Evolutionary conservation across 1,140 invertebrate genomes (phyloP).

Genomic region (Phortica variegata): DNA sequence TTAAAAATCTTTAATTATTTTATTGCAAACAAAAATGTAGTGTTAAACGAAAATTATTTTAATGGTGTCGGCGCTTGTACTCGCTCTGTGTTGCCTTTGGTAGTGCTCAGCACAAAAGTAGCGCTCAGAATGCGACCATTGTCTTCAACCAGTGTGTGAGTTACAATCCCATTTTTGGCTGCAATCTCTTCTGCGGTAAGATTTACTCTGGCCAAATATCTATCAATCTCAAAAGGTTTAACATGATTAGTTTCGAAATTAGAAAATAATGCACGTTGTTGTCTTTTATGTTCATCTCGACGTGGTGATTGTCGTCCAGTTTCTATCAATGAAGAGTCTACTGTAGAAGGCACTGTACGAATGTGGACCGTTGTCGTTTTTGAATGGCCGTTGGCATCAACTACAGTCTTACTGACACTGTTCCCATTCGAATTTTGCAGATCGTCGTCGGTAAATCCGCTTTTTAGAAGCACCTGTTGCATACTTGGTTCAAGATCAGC

Average conservation of each 20-base stretch:
- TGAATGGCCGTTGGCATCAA: too few species aligned
- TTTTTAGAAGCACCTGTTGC: constrained; percentile 10
- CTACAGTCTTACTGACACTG: too few species aligned
- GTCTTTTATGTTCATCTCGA: not conserved
- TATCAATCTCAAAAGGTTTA: too few species aligned
- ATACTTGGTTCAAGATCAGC: constrained; percentile 13
- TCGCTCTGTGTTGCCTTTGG: constrained; percentile 15
- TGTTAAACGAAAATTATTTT: not conserved
- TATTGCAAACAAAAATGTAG: not conserved
- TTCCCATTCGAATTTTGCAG: constrained; percentile 4
- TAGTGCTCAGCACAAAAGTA: constrained; percentile 32
- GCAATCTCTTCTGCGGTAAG: constrained; percentile 28
- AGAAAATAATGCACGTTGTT: not conserved
- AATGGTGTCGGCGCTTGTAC: constrained; percentile 3
- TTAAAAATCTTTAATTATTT: not conserved
- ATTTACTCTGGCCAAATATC: constrained; percentile 25
- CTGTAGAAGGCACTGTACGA: constrained; percentile 15
- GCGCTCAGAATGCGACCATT: constrained; percentile 35
- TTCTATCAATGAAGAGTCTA: constrained; percentile 16
- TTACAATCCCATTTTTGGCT: constrained; percentile 26
- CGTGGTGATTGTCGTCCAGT: not conserved
- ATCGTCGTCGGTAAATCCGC: constrained; percentile 29
- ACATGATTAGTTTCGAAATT: too few species aligned
- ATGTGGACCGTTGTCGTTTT: constrained; percentile 14
- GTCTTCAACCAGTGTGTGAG: constrained; percentile 39